Conservation (phyloP, 23 tunicate genomes). For the Trididemnum miniatum region DNA sequence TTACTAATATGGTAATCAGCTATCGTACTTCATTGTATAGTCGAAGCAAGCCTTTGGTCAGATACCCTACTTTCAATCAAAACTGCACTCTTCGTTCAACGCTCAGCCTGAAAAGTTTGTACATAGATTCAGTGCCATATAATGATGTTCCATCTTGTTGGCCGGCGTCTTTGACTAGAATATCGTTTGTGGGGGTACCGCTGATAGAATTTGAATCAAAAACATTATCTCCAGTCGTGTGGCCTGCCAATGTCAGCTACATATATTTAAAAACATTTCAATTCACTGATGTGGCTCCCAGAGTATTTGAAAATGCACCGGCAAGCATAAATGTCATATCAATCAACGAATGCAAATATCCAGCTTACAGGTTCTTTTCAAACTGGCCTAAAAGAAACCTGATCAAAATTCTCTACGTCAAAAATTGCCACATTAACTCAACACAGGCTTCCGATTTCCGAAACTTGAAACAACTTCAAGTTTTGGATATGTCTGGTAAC, state of each 20-base stretch:
- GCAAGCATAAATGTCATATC: background rate
- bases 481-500: conserved; percentile 19
- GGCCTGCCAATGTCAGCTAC: conserved; percentile 9
- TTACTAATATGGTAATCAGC: background rate
- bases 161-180: background rate
- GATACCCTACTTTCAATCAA: background rate
- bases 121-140: background rate
- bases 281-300: background rate
- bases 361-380: background rate
- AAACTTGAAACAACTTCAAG: background rate
- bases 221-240: background rate
- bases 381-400: conserved; percentile 1
- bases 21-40: no score
- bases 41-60: no score
- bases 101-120: background rate
- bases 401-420: background rate
- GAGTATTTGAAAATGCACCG: conserved; percentile 24
- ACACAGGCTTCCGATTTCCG: conserved; percentile 7
- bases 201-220: conserved; percentile 15
- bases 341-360: background rate
- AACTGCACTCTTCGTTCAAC: conserved; percentile 16
- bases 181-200: conserved; percentile 12
- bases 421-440: conserved; percentile 15
- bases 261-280: conserved; percentile 11
- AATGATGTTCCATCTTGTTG: conserved; percentile 27